These are phyloP conservation scores for Eucera pruinosa DNA, from an alignment of 2,888 invertebrate genomes.

Conservation along the genomic window DNA sequence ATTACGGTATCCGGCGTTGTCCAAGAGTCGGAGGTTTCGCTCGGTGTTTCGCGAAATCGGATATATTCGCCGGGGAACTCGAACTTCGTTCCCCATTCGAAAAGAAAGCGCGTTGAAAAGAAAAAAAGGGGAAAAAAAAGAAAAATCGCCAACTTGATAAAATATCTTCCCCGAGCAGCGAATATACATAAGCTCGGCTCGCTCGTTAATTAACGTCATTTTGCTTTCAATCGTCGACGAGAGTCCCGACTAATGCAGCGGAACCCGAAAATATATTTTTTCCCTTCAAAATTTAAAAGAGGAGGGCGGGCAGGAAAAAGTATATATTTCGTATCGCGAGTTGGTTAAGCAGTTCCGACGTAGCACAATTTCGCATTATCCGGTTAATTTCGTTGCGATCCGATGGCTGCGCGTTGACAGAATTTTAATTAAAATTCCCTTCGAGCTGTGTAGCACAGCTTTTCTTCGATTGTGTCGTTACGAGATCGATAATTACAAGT, in stretches of 20 bases:
- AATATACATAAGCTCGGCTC: constrained; percentile 34
- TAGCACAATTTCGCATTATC: constrained; percentile 14
- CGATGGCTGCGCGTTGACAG: constrained; percentile 16
- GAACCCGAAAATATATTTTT: constrained; percentile 7
- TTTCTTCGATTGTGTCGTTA: constrained; percentile 5
- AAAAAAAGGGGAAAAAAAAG: too few species aligned
- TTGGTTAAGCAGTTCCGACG: constrained; percentile 22
- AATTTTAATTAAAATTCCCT: constrained; percentile 42
- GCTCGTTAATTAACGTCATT: constrained; percentile 46
- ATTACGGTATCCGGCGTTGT: constrained; percentile 38
- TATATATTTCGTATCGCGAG: constrained; percentile 19
- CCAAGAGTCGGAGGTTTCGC: constrained; percentile 15
- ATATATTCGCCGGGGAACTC: constrained; percentile 26
- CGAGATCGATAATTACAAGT: constrained; percentile 28
- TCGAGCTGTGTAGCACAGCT: not conserved
- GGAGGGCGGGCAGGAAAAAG: too few species aligned
- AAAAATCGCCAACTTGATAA: constrained; percentile 39
- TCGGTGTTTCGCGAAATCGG: constrained; percentile 22
- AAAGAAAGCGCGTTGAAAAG: constrained; percentile 40
- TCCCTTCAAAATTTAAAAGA: too few species aligned
- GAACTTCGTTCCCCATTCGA: not conserved
- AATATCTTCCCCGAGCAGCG: not conserved
- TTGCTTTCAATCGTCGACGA: constrained; percentile 38
- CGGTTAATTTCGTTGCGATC: constrained; percentile 13
- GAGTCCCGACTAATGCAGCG: constrained; percentile 10